phyloP scores from a whole-genome alignment of 2,113 vertebrate genomes.

The Butorides virescens region DNA sequence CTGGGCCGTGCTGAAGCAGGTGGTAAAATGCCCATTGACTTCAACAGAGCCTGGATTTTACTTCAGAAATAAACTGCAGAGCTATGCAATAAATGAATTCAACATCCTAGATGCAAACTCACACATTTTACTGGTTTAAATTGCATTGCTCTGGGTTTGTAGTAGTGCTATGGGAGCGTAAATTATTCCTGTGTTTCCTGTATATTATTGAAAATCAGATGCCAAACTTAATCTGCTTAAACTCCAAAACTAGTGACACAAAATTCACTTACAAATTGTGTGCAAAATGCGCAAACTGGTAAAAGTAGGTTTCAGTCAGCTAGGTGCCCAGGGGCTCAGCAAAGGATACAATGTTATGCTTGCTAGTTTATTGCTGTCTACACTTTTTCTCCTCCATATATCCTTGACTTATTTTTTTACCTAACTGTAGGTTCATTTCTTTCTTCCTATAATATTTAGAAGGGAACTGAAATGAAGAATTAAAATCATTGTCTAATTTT shows the following conservation, averaged over 20 bases:
- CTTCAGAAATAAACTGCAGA: neutral
- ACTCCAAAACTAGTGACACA: neutral
- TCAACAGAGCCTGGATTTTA: neutral
- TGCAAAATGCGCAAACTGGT: neutral
- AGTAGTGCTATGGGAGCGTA: neutral
- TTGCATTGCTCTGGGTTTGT: neutral
- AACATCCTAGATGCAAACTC: neutral
- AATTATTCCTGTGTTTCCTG: neutral
- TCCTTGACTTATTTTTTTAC: neutral
- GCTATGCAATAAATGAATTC: neutral
- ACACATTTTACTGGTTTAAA: neutral
- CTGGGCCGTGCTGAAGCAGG: neutral
- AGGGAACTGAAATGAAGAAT: neutral
- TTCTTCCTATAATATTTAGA: neutral
- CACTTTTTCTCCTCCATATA: neutral
- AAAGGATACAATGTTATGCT: neutral
- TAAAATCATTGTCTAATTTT: neutral
- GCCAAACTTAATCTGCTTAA: neutral
- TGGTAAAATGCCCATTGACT: neutral
- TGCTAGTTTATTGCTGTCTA: neutral
- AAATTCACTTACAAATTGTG: neutral
- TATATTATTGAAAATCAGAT: constrained; percentile 1
- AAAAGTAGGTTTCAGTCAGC: neutral
- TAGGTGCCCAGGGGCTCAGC: neutral
- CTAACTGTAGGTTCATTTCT: neutral